Percentiles rank a stretch among this genome's conserved stretches.
Evolutionary conservation across 2,888 invertebrate genomes (phyloP).

Genomic region (Scrobipalpa atriplicella): DNA sequence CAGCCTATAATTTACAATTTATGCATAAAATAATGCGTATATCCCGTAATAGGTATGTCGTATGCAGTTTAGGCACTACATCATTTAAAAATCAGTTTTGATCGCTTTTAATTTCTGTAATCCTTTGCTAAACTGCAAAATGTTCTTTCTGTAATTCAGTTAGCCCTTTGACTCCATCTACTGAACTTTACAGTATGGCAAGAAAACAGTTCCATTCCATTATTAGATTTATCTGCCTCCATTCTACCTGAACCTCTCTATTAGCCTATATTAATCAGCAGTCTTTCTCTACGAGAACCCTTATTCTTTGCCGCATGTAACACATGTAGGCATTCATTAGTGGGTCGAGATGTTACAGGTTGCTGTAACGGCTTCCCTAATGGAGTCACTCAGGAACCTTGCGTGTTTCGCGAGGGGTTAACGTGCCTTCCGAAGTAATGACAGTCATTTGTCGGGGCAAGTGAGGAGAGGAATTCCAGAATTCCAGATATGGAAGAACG

Average conservation of each 20-base stretch:
- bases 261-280: neutral
- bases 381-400: slow-evolving; percentile 6
- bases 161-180: too few species aligned
- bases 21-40: too few species aligned
- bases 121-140: too few species aligned
- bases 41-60: too few species aligned
- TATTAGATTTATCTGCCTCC: neutral
- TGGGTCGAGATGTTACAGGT: slow-evolving; percentile 6
- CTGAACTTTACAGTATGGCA: too few species aligned
- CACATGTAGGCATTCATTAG: slow-evolving; percentile 9
- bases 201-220: too few species aligned
- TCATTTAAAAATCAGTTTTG: too few species aligned
- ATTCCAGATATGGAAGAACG: neutral
- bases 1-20: too few species aligned
- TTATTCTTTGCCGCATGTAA: neutral
- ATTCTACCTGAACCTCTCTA: neutral
- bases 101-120: too few species aligned
- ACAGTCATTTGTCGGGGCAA: neutral
- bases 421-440: slow-evolving; percentile 8
- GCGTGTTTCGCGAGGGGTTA: neutral
- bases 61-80: too few species aligned
- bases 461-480: neutral
- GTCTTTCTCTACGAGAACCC: neutral
- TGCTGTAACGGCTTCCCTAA: slow-evolving; percentile 2
- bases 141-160: too few species aligned